Evolutionary conservation across 1,140 invertebrate genomes (phyloP), one percentile per base, ranked within the genome.

Genomic region (Meloidogyne chitwoodi): DNA sequence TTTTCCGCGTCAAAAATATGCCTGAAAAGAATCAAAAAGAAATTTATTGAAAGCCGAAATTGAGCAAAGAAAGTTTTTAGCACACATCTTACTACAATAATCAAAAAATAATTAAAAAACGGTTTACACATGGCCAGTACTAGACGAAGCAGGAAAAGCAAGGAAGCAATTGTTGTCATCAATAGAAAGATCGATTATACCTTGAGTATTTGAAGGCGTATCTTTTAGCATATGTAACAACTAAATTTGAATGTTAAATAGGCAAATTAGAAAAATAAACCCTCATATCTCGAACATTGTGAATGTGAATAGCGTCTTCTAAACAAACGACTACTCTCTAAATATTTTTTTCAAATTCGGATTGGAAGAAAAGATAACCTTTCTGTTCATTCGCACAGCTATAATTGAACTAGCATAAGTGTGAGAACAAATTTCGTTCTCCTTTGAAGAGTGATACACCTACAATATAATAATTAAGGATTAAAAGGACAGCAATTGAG

Each of bases 221-320:
- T 99, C 96, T 79, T 94, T 91, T 86, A 99, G 98, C 70, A 94
- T 98, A 88, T 99, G 96, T 80, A 98, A 90, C 34, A 82, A 64
- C 83, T 85, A 41, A 56, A 41, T 65, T 64, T 38, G 11, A 31
- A 41, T 10, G 11, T 19, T 22, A 12, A 27, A 77, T 3, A 11
- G n/a, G 16, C 19, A 12, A 22, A 72, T 38, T 38, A 78, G 34
- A 64, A 41, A 70, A 56, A 79, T 79, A 76, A 67, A 98, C 93
- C 89, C 95, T 96, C 96, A 99, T 98, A 88, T 99, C 96, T 66
- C 93, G 91, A 80, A 99, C 97, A 89, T 98, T 98, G 90, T 99
- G 96, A 86, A 99, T 97, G 88, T 97, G 96, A 74, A 99, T 90
- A 73, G 93, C 94, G 88, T 99, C 96, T 89, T 98, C 95, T 81